Base-by-base conservation (phyloP, 2,113 vertebrate genomes). In the Cathartes aura region DNA sequence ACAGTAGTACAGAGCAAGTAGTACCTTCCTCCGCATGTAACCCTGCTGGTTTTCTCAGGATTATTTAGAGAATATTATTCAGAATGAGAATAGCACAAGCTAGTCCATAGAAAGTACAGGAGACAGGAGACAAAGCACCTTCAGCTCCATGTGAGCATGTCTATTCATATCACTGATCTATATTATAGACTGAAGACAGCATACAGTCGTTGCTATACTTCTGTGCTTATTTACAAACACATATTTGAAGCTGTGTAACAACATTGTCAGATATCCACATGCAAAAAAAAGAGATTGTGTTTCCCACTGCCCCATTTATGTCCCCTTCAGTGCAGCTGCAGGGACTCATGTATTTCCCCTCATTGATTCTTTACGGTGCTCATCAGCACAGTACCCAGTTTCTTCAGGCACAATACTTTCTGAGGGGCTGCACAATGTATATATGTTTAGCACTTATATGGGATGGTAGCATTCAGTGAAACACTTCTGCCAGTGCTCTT, bases 171-270 rank as follows among this genome's bases (percentile, higher is more conserved):
- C 63, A 20, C 59, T 12, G 50, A 19, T 26, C 36, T 40, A 3
- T 9, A 9, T 1, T 13, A 21, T 1, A 27, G 38, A 2, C n/a
- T 18, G 13, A 32, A 34, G 42, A 13, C 71, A 74, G 43, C 56
- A 5, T 3, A 68, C 0, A 0, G 9, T 16, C 60, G 32, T 6
- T 22, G 29, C 42, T 19, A 1, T 8, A 26, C 22, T 11, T 22
- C 43, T 12, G 24, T 24, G 59, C 34, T 45, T 29, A 40, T 19
- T 26, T 34, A 45, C 38, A 36, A n/a, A 8, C 12, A 6, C 2
- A 0, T 6, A 23, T 12, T 16, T 40, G 72, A 56, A 30, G 48
- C 24, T 15, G 29, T 19, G 34, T 6, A 21, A 66, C 12, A 47
- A 10, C 42, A 11, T 0, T 7, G 42, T 5, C 32, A 11, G 47